Percentiles rank a stretch among this genome's conserved stretches.
Evolutionary conservation across 2,888 invertebrate genomes (phyloP).

Genomic region (Oligia latruncula): DNA sequence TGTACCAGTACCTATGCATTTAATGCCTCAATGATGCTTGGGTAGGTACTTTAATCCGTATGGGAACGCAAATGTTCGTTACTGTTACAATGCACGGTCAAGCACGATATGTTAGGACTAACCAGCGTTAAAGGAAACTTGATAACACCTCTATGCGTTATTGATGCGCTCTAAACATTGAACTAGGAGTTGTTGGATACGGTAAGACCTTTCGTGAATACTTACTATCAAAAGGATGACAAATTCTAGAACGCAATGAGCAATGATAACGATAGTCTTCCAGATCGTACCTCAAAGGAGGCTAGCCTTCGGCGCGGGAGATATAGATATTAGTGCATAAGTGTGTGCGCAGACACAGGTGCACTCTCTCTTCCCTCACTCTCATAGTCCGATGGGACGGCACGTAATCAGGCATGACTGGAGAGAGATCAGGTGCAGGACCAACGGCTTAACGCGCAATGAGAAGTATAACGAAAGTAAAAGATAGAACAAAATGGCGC

Average conservation of each 20-base stretch:
- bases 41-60: slow-evolving; percentile 37
- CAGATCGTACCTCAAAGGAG: neutral
- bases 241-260: neutral
- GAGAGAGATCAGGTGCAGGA: neutral
- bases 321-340: neutral
- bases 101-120: slow-evolving; percentile 64
- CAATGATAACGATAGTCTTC: neutral
- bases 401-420: too few relatives aligned
- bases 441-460: neutral
- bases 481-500: neutral
- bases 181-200: slow-evolving; percentile 53
- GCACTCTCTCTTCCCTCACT: neutral
- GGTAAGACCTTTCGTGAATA: slow-evolving; percentile 6
- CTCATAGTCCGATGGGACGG: neutral
- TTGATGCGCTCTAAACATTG: slow-evolving; percentile 67
- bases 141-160: slow-evolving; percentile 77
- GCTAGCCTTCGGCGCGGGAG: neutral
- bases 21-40: slow-evolving; percentile 8
- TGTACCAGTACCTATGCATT: slow-evolving; percentile 9
- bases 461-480: neutral
- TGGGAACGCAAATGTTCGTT: slow-evolving; percentile 61
- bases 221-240: neutral
- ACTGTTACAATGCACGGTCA: slow-evolving; percentile 59
- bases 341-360: neutral
- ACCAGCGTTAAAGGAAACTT: slow-evolving; percentile 73